These are phyloP conservation scores for Chloroclystis v-ata DNA, from an alignment of 2,888 invertebrate species.

Conservation along the genomic window DNA sequence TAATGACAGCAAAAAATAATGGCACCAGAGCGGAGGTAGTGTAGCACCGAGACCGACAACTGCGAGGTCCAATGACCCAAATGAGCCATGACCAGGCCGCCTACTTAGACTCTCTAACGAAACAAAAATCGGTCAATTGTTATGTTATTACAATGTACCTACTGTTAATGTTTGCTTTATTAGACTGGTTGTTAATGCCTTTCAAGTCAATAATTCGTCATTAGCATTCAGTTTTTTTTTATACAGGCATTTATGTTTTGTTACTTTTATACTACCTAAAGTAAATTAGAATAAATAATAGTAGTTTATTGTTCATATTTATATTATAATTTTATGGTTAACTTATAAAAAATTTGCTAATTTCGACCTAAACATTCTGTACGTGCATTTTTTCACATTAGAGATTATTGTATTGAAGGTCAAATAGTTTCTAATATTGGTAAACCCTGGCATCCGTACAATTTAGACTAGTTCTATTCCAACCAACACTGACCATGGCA, in stretches of 20 bases:
- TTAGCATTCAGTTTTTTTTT: too few species aligned
- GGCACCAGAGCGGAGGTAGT: conserved; percentile 42
- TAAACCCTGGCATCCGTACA: conserved; percentile 18
- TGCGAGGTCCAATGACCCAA: conserved; percentile 76
- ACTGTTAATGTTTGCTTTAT: conserved; percentile 12
- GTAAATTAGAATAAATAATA: too few species aligned
- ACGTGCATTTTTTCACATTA: too few species aligned
- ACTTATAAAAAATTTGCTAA: too few species aligned
- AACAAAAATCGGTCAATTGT: conserved; percentile 66
- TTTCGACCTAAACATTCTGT: too few species aligned
- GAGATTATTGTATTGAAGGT: conserved; percentile 9
- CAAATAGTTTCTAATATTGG: conserved; percentile 4
- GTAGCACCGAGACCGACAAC: conserved; percentile 54
- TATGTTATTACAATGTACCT: conserved; percentile 36
- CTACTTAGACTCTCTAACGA: conserved; percentile 58
- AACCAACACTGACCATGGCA: conserved; percentile 48
- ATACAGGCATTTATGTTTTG: too few species aligned
- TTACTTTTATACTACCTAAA: too few species aligned
- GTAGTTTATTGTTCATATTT: too few species aligned
- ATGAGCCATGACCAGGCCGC: conserved; percentile 68
- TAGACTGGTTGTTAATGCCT: not conserved
- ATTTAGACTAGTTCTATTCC: conserved; percentile 30
- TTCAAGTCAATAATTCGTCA: not conserved
- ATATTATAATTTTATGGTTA: too few species aligned
- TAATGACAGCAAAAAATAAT: conserved; percentile 62